Base-by-base conservation (phyloP, 2,113 vertebrate species). In the Kryptolebias marmoratus region DNA sequence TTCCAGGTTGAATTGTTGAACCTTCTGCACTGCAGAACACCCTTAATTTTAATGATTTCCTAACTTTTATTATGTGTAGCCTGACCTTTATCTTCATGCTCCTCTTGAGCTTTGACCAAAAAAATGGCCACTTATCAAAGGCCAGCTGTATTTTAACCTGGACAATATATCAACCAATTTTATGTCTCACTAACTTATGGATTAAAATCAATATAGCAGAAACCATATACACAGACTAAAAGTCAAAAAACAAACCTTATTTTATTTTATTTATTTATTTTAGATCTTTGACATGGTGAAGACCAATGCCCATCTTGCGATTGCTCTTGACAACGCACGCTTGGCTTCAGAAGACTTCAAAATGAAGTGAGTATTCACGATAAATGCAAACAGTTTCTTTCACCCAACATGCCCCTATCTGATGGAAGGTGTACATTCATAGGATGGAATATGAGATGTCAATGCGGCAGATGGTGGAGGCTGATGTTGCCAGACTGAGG, bases 381-480 rank as follows among this genome's bases (percentile, higher is more conserved):
- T 61, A 49, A 53, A 32, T 30, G 1, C 28, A 55, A 28, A 42
- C 10, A 14, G 8, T 0, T 1, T 47, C 11, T 32, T 56, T 28
- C 9, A 39, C 50, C 32, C 1, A 44, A 11, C 3, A 10, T 11
- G 18, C n/a, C 10, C 7, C 15, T 44, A 47, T 81, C 45, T 70
- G 8, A 69, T 10, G 18, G 2, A 18, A 1, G 13, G 4, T n/a
- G 1, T 75, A 11, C 52, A 12, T 62, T 1, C 0, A 58, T 22
- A 95, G 95, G 88, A 77, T 91, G 82, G 92, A 95, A 68, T 80
- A 86, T 1, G 94, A 95, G 77, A 7, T 87, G 39, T 62, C 57
- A 11, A 82, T 92, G 77, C 80, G 88, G 12, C 90, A 93, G 70
- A 63, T 73, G 0, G 93, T 94, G 57, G 91, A 95, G 67, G 88